Base-by-base conservation (phyloP, 2,888 invertebrate genomes). In the Strigamia maritima region DNA sequence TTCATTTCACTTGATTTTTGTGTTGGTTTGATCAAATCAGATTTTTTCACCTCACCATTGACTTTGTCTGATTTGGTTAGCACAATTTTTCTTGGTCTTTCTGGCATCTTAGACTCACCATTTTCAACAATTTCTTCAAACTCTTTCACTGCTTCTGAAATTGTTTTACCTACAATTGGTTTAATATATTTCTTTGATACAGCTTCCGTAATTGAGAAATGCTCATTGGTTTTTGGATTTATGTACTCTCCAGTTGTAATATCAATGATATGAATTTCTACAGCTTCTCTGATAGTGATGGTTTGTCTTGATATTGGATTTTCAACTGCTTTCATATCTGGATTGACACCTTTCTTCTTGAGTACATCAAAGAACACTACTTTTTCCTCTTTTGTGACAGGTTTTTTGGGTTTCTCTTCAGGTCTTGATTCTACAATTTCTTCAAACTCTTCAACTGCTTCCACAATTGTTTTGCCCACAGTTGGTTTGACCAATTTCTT, bases 221-320 rank as follows among this genome's bases (percentile, higher is more conserved):
- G 89, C 85, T 93, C 91, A 78, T 94, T 94, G 8, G 91, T 90
- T 3, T 90, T 89, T 80, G 91, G 91, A 80, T 94, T 90, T 81
- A 91, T 92, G 40, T 96, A 94, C 83, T 94, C 88, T 19, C 94
- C 95, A 49, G 93, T 93, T 81, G 92, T 91, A 76, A 93, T 90
- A 86, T 95, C 94, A 83, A 96, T 90, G 83, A 94, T 90, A 81
- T 94, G 94, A 84, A 92, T 91, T 84, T 91, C 91, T 84, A 96
- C 92, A 1, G 95, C 95, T 87, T 95, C 94, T 0, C 94, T 93
- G 35, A 95, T 88, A 81, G 93, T 81, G 94, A 91, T 85, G 92
- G 93, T 78, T 92, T 91, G 85, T 94, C 93, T 65, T 93, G 92
- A 10, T 93, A 92, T 8, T 94, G 89, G 78, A 94, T 90, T 44